These are phyloP conservation scores for Loris lydekkerianus DNA, from an alignment of 2,797 vertebrate genomes.

Conservation along the genomic window DNA sequence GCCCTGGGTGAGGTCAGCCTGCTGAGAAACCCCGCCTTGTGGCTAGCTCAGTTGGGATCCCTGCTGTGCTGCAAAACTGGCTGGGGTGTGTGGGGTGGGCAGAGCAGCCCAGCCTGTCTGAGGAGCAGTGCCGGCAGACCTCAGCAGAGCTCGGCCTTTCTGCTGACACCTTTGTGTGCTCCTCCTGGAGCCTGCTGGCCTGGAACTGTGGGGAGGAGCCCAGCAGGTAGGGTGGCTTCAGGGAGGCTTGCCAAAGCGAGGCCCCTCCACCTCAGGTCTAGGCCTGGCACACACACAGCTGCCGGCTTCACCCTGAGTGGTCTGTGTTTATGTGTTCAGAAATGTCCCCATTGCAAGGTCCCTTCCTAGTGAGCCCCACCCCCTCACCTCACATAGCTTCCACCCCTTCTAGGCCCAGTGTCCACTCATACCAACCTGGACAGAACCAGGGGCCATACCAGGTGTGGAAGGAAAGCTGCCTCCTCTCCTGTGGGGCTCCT, in stretches of 20 bases:
- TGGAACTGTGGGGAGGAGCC: accelerated
- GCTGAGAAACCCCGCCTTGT: background rate
- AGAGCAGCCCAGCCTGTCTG: background rate
- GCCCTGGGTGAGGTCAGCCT: background rate
- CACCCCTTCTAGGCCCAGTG: background rate
- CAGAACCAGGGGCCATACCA: background rate
- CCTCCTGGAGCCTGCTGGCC: background rate
- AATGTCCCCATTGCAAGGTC: no score
- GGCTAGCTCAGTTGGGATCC: background rate
- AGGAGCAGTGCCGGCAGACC: background rate
- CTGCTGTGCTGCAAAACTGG: background rate
- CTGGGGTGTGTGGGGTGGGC: background rate
- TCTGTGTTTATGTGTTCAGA: background rate
- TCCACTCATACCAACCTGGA: background rate
- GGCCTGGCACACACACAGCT: background rate
- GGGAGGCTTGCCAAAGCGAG: background rate
- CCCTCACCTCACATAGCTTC: no score
- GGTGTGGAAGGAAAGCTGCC: background rate
- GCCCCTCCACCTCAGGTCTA: background rate
- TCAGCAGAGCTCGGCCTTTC: accelerated
- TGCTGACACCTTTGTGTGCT: background rate
- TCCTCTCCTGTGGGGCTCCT: background rate
- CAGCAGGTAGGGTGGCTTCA: background rate
- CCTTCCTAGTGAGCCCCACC: background rate
- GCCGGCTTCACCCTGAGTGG: background rate